Evolutionary conservation across 2,113 vertebrate species (phyloP).

Genomic region (Sisor rabdophorus): DNA sequence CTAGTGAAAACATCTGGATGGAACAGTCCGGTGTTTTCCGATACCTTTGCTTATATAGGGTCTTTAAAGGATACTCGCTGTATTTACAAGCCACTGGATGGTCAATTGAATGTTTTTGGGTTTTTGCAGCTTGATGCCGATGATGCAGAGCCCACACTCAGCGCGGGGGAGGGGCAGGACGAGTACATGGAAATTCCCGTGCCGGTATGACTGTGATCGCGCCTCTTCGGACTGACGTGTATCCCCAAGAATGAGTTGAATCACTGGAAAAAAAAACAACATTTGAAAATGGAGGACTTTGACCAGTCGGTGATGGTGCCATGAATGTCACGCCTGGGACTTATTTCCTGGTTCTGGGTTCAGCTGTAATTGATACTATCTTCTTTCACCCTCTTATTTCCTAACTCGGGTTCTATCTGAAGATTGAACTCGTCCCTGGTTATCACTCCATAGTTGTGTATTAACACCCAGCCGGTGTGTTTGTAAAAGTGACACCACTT

Average conservation of each 20-base stretch:
- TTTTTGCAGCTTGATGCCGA: slow-evolving; percentile 82
- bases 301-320: background rate
- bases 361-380: no score
- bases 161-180: slow-evolving; percentile 82
- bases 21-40: no score
- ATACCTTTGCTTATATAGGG: no score
- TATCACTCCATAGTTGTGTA: slow-evolving; percentile 17
- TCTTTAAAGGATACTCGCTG: no score
- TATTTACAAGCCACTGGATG: no score
- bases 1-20: no score
- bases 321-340: background rate
- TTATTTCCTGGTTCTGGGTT: no score
- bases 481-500: background rate
- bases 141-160: slow-evolving; percentile 84
- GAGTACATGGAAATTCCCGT: slow-evolving; percentile 96
- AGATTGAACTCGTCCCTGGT: slow-evolving; percentile 7
- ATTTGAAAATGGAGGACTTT: background rate
- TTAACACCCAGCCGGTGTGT: slow-evolving; percentile 6
- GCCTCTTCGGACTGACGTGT: background rate
- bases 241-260: background rate
- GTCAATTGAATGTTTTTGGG: background rate
- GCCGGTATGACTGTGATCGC: slow-evolving; percentile 75
- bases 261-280: no score
- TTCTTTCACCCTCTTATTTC: background rate
- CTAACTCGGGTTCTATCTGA: slow-evolving; percentile 21